Base-by-base conservation (phyloP, 2,888 invertebrate genomes). In the Blera fallax region DNA sequence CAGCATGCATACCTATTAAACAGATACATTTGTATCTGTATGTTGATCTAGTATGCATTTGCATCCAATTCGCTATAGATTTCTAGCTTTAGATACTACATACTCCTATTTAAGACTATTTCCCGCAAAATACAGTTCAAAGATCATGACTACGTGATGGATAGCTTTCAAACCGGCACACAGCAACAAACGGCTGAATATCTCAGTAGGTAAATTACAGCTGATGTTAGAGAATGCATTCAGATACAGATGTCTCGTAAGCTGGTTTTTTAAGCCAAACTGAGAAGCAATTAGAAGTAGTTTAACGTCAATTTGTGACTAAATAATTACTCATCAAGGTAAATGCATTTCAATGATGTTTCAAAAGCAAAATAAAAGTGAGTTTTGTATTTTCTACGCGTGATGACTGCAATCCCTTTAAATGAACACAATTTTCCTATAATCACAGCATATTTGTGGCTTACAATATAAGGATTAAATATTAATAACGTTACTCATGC, bases 121-220 rank as follows among this genome's bases (percentile, higher is more conserved):
- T 24, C 2, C 3, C 27, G 8, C 40, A 29, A 37, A 16, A 52
- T 37, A 27, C 11, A 62, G 67, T 69, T 76, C 76, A 77, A 77
- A 81, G 69, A 56, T 64, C 54, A 72, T 0, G 21, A 2, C 43
- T 11, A 16, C n/a, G 2, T 78, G 70, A 45, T 56, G 54, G 27
- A 62, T 56, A 48, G 14, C 34, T 34, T 16, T 54, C 16, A 10
- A 62, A 27, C 4, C 37, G 3, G 10, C 11, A 6, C 32, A 10
- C n/a, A 8, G 6, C 32, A 14, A 24, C n/a, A 7, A 43, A 27
- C 27, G 14, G 7, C 43, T 4, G 40, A 62, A 37, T 37, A 11
- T 37, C 37, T 10, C 10, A 11, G 10, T 8, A 8, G 32, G 10
- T 8, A 24, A 24, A 24, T 27, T 27, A 29, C 60, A 27, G 16